Conservation (phyloP, 2,797 vertebrate genomes). For the Halcyon chelicuti region DNA sequence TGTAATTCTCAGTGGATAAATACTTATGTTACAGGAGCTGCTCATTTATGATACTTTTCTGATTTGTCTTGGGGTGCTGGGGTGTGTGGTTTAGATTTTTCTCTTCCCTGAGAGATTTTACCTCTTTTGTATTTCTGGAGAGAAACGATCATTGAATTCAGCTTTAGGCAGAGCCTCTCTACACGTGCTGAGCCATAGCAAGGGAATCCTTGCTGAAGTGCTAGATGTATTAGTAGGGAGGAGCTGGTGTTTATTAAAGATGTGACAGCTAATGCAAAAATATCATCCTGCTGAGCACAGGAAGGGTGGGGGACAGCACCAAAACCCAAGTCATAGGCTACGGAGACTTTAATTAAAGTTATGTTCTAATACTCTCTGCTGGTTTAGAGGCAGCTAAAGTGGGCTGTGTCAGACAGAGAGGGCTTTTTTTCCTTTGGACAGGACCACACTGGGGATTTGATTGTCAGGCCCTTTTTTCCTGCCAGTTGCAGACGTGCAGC, state of each 20-base stretch:
- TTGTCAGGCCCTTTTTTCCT: not conserved
- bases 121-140: not conserved
- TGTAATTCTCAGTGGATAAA: not conserved
- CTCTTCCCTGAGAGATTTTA: not conserved
- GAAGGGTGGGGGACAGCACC: not conserved
- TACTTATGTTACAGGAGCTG: not conserved
- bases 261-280: not conserved
- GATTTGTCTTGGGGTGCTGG: not conserved
- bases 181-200: accelerated
- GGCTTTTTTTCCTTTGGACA: not conserved
- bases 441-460: not conserved
- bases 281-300: not conserved
- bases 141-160: not conserved
- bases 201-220: not conserved
- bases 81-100: not conserved
- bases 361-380: not conserved
- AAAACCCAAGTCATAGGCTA: not conserved
- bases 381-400: not conserved
- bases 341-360: not conserved
- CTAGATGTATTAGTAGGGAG: not conserved
- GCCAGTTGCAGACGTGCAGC: not conserved
- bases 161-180: not conserved
- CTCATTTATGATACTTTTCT: not conserved
- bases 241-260: not conserved
- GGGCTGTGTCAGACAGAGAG: not conserved